Evolutionary conservation across 2,888 invertebrate genomes (phyloP).

Genomic region (Rhagophthalmus giganteus): DNA sequence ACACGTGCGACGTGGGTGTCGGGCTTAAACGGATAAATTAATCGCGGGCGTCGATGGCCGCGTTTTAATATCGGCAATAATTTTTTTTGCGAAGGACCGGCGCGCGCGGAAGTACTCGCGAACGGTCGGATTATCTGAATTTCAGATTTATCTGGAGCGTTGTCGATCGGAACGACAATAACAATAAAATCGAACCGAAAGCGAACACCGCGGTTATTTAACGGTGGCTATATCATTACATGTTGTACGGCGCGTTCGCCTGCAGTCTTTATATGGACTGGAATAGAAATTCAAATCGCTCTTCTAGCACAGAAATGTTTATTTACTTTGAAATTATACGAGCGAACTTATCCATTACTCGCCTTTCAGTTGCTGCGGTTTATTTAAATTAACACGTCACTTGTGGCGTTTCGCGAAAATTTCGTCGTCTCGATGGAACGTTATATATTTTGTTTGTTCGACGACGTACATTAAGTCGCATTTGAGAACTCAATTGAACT

Average conservation of each 20-base stretch:
- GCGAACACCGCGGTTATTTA: conserved; percentile 35
- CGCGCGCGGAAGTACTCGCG: conserved; percentile 38
- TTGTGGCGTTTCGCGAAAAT: conserved; percentile 26
- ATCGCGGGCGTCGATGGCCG: background rate
- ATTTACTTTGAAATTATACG: conserved; percentile 49
- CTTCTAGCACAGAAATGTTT: conserved; percentile 44
- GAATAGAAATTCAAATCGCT: conserved; percentile 41
- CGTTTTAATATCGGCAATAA: background rate
- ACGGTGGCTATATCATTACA: conserved; percentile 45
- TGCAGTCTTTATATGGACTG: conserved; percentile 41
- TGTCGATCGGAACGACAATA: conserved; percentile 48
- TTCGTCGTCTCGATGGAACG: too few species aligned
- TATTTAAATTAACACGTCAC: conserved; percentile 46
- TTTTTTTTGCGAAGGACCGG: too few species aligned
- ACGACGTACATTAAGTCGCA: too few species aligned
- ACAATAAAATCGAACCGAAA: conserved; percentile 46
- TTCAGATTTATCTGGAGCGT: conserved; percentile 48
- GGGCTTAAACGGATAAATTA: conserved; percentile 11
- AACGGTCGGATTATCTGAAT: conserved; percentile 46
- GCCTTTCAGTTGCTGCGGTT: conserved; percentile 42
- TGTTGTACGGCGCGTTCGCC: conserved; percentile 38
- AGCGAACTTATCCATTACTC: conserved; percentile 48
- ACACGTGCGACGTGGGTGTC: conserved; percentile 19
- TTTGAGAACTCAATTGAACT: too few species aligned
- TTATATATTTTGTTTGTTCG: too few species aligned